Evolutionary conservation across 2,113 vertebrate genomes (phyloP).

Genomic region (Brachypodius melanocephalos): DNA sequence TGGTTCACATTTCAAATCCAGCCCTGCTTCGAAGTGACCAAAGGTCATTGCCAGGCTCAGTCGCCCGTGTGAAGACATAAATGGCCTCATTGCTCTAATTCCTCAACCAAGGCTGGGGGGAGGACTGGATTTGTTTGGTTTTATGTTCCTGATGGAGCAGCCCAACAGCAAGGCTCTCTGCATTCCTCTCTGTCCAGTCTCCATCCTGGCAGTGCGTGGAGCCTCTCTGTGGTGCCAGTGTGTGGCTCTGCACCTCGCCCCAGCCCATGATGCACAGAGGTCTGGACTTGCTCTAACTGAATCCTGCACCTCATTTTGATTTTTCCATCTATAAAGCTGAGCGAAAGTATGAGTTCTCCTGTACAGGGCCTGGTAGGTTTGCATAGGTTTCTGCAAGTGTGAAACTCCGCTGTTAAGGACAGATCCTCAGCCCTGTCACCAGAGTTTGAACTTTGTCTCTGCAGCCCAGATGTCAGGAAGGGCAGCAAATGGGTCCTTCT

Average conservation of each 20-base stretch:
- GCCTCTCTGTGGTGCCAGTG: background rate
- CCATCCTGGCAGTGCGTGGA: background rate
- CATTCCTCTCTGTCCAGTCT: rapidly evolving
- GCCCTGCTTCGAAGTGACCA: conserved; percentile 33
- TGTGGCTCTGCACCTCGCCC: background rate
- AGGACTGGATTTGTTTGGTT: conserved; percentile 10
- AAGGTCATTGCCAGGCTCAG: conserved; percentile 56
- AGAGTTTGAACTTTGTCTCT: background rate
- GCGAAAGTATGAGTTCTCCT: background rate
- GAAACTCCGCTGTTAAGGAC: background rate
- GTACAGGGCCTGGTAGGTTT: background rate
- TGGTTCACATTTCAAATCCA: conserved; percentile 66
- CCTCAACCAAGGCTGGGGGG: background rate
- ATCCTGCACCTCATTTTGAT: background rate
- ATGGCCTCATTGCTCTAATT: conserved; percentile 57
- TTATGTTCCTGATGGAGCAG: background rate
- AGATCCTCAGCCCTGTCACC: background rate
- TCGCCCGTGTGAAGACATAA: conserved; percentile 15
- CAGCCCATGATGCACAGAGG: background rate
- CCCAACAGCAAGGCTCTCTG: background rate
- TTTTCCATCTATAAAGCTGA: background rate
- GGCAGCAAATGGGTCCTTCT: background rate
- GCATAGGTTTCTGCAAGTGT: background rate
- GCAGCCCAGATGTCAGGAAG: background rate
- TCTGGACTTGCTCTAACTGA: background rate